Evolutionary conservation across 2,797 vertebrate genomes (phyloP).

Genomic region (Enteromius viviparus): DNA sequence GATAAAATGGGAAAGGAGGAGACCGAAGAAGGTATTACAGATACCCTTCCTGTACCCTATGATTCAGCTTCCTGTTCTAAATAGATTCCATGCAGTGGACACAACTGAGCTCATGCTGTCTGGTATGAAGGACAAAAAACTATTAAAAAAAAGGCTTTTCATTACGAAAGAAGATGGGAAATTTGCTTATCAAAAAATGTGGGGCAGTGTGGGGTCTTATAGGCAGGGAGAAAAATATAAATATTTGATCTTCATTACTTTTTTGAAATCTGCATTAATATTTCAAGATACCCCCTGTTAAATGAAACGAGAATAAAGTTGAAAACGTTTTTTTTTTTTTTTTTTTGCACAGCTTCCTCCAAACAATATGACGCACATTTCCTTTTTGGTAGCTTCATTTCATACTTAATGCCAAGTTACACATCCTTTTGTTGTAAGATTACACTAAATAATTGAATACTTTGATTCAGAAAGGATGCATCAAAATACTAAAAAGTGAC

Average conservation of each 20-base stretch:
- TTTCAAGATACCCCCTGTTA: neutral
- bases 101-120: slow-evolving; percentile 19
- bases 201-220: neutral
- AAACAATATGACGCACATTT: neutral
- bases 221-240: neutral
- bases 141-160: neutral
- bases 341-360: neutral
- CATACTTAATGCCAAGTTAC: neutral
- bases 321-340: no score
- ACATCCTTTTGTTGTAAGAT: neutral
- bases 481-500: neutral
- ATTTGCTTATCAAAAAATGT: neutral
- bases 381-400: neutral
- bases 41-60: slow-evolving; percentile 35
- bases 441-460: neutral
- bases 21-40: slow-evolving; percentile 23
- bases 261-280: neutral
- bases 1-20: neutral
- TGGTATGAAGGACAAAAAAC: neutral
- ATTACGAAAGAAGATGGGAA: neutral
- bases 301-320: neutral
- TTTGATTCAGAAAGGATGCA: neutral
- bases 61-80: slow-evolving; percentile 52
- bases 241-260: neutral
- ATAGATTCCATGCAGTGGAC: slow-evolving; percentile 35